A percentile compares a stretch with the other conserved stretches of the same genome.
These are phyloP conservation scores for Crotalus horridus DNA, from an alignment of 2,113 vertebrate species.

Conservation along the genomic window DNA sequence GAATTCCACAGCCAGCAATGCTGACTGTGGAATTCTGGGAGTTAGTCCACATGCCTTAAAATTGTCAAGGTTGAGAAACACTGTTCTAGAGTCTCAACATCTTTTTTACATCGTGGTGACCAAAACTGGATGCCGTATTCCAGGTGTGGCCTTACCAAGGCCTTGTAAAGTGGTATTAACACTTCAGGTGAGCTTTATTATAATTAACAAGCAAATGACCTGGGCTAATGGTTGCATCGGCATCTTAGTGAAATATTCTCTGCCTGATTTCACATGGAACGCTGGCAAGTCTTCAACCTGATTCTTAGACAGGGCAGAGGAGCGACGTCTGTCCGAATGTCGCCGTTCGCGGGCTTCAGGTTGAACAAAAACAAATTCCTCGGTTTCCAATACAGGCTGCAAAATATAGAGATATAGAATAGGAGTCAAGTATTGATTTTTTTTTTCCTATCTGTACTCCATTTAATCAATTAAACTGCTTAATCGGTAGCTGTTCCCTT, in stretches of 20 bases:
- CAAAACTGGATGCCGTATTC: not conserved
- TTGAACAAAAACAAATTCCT: not conserved
- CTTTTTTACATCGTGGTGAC: not conserved
- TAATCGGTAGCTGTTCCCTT: not conserved
- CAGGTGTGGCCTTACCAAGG: too few species aligned
- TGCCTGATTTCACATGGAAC: not conserved
- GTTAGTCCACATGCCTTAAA: too few species aligned
- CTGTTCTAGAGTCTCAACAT: too few species aligned
- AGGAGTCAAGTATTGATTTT: not conserved
- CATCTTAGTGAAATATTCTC: constrained; percentile 41
- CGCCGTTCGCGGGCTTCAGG: not conserved
- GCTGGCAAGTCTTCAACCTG: not conserved
- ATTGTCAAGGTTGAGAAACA: too few species aligned
- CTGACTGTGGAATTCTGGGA: too few species aligned
- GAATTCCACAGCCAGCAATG: too few species aligned
- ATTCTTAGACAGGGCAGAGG: rapidly evolving
- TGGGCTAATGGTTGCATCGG: constrained; percentile 52
- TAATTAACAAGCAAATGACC: constrained; percentile 41
- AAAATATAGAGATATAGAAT: not conserved
- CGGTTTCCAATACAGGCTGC: constrained; percentile 26
- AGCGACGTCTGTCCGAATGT: not conserved
- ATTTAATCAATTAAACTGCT: not conserved
- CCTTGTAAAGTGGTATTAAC: not conserved
- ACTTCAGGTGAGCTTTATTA: not conserved
- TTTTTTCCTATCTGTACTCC: not conserved